Evolutionary conservation across 92 coral and sea anemone genomes (phyloP).

Genomic region (Montipora capitata): DNA sequence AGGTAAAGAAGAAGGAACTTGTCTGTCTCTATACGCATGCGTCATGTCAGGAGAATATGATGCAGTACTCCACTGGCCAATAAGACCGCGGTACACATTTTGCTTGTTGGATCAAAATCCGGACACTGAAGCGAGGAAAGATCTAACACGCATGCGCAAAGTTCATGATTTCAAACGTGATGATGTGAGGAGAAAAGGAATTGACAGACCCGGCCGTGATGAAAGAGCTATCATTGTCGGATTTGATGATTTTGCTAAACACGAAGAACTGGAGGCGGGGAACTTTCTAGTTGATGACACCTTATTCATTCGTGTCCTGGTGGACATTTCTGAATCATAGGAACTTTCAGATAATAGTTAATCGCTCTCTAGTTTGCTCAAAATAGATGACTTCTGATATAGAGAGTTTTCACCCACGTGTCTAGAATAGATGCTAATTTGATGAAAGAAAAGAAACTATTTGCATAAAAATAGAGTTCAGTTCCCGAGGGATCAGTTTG

Average conservation of each 20-base stretch:
- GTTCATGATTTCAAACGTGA: constrained; percentile 97
- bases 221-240: constrained; percentile 99
- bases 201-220: constrained; percentile 93
- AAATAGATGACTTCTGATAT: too few species aligned
- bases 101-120: constrained; percentile 89
- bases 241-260: constrained; percentile 92
- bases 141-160: constrained; percentile 94
- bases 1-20: constrained; percentile 87
- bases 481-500: too few species aligned
- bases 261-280: constrained; percentile 87
- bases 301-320: constrained; percentile 87
- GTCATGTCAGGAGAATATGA: constrained; percentile 96
- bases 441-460: too few species aligned
- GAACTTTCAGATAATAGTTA: not conserved
- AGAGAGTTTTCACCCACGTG: too few species aligned
- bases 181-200: constrained; percentile 90
- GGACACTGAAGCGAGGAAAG: constrained; percentile 80
- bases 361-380: too few species aligned
- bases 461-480: too few species aligned
- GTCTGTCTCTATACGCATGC: constrained; percentile 95
- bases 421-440: too few species aligned
- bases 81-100: constrained; percentile 95
- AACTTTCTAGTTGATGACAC: constrained; percentile 85
- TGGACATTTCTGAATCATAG: constrained; percentile 81
- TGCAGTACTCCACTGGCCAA: constrained; percentile 96